Evolutionary conservation across 2,113 vertebrate genomes (phyloP), one percentile per base, ranked within the genome.

Genomic region (Oreochromis niloticus): DNA sequence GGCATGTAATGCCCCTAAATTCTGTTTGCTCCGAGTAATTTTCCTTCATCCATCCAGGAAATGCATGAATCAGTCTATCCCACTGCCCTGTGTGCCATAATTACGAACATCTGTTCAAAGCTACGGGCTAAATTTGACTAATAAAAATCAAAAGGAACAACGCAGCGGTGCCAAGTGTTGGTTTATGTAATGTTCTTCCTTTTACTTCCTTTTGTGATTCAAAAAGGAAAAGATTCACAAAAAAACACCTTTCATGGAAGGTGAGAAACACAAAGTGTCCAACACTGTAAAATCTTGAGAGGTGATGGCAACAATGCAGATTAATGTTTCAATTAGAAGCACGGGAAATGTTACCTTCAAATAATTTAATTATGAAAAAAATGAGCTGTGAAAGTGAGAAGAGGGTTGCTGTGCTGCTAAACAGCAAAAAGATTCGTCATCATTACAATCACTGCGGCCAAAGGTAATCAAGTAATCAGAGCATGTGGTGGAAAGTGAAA

Each of bases 81-180:
- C 59, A 56, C 63, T 22, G 6, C 68, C 9, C 12, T 19, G 61
- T 90, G 78, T 54, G 75, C 46, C 17, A 32, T 92, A 92, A 95
- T 93, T 85, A 84, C 85, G 66, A 87, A 78, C 92, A 93, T 91
- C 73, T 94, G 91, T 80, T 91, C 50, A 41, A 87, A 88, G 87
- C 88, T 54, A 27, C 5, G 1, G 50, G 79, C 85, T 56, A 82
- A 43, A 63, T 85, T 73, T 57, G 30, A 91, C 68, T 83, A 88
- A 85, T 94, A 81, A 91, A 92, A 91, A 81, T 71, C 85, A 55
- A 91, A 89, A 56, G 63, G 85, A 82, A 24, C 57, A 78, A n/a
- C 6, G 17, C 73, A 52, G 73, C 7, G 9, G 80, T 82, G 84
- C 56, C 41, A 86, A 89, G 84, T 89, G 87, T 81, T 86, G 34